Evolutionary conservation across 2,797 vertebrate species (phyloP), one percentile per base, ranked within the genome.

Genomic region (Etheostoma perlongum): DNA sequence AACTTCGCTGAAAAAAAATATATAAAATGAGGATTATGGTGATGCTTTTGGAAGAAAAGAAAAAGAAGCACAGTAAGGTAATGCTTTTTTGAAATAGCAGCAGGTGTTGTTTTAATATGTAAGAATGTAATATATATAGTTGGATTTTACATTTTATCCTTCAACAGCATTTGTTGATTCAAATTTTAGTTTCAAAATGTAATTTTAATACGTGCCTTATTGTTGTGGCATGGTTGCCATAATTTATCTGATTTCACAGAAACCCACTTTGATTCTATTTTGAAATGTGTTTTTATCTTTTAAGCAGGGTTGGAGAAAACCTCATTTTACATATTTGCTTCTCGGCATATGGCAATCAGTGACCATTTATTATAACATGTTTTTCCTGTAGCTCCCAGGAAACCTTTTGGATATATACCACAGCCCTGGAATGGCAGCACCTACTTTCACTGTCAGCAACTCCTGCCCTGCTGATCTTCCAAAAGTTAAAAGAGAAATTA

Each of bases 401-500:
- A 97, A 96, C 80, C 93, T 97, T 60, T 90, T 98, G 84, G 96
- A 97, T 87, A 93, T 97, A 1, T 97, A 97, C 86, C 95, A 93
- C 66, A 95, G 91, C 79, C 93, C 96, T 60, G 94, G 95, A 19
- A 95, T 96, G 90, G 89, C 94, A 47, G 93, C 95, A 0, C 92
- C 96, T 15, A 92, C 93, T 59, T 93, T 96, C 53, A 95, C 96
- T 1, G 96, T 96, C 85, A 98, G 97, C 93, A 98, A 97, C 92
- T 98, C 97, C 84, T 98, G 97, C 74, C 97, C 97, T 0, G 96
- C 97, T 27, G 97, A 98, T 85, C 95, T 98, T 86, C 93, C 96
- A 67, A 96, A 97, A 78, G 95, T 97, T 90, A 98, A 97, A 94
- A 95, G 93, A 54, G 97, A 98, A 93, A 89, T 93, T 55, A 88